These are phyloP conservation scores for Acrocephalus scirpaceus DNA, from an alignment of 2,797 vertebrate genomes.

Conservation along the genomic window DNA sequence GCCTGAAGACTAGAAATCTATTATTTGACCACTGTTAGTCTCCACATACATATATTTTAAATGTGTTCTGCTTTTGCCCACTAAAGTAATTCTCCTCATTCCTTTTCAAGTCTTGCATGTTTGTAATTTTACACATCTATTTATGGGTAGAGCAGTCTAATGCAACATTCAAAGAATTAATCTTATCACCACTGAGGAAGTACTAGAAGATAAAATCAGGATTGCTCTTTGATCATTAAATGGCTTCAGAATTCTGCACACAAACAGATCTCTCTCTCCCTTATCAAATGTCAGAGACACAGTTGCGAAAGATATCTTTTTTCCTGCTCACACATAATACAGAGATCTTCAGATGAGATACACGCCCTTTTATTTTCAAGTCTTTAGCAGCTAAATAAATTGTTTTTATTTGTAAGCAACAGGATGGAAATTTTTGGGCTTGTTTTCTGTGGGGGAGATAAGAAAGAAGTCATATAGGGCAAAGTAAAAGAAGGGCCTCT, in stretches of 20 bases:
- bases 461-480: not conserved
- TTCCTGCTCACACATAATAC: not conserved
- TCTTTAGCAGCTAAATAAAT: not conserved
- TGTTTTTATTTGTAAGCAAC: not conserved
- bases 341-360: not conserved
- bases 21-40: no score
- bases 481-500: not conserved
- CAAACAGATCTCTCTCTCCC: conserved; percentile 6
- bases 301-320: conserved; percentile 8
- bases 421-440: not conserved
- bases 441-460: not conserved
- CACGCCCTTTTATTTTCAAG: not conserved
- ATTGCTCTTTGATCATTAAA: conserved; percentile 57
- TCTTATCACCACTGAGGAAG: conserved; percentile 55
- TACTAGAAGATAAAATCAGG: conserved; percentile 56
- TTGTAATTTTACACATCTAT: conserved; percentile 25
- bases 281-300: conserved; percentile 45
- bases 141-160: conserved; percentile 2
- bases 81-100: not conserved
- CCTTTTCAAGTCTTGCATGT: not conserved
- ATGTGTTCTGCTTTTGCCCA: not conserved
- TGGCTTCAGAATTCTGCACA: conserved; percentile 36
- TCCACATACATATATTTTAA: not conserved
- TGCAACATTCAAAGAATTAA: conserved; percentile 45
- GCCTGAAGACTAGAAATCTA: no score